phyloP scores from a whole-genome alignment of 2,797 vertebrate species.

The Gallinago stenura region DNA sequence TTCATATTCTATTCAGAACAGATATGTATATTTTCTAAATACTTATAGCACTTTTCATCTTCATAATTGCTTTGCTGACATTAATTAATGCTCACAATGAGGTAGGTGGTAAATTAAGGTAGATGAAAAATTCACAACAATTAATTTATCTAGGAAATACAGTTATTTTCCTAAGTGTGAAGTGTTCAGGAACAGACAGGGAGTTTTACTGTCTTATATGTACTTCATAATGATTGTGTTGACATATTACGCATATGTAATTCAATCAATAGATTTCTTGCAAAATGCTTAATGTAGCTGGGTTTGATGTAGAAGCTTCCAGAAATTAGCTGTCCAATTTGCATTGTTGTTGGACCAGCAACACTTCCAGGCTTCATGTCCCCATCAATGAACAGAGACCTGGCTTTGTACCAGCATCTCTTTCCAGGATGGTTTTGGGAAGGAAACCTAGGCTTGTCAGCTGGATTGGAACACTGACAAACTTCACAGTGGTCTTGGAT shows the following conservation, averaged over 20 bases:
- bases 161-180: neutral
- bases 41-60: neutral
- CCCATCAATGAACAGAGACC: neutral
- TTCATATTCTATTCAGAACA: neutral
- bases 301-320: neutral
- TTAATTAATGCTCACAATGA: slow-evolving; percentile 24
- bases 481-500: neutral
- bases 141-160: neutral
- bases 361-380: neutral
- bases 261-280: neutral
- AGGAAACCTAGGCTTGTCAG: neutral
- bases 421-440: neutral
- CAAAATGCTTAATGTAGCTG: neutral
- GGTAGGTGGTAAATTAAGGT: neutral
- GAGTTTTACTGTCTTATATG: neutral
- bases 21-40: neutral
- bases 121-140: slow-evolving; percentile 15
- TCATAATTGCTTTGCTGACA: slow-evolving; percentile 16
- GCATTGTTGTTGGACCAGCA: neutral
- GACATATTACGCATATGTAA: neutral
- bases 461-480: neutral
- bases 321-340: neutral
- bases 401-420: fast-evolving
- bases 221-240: neutral
- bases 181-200: neutral